Evolutionary conservation across 2,888 invertebrate species (phyloP).

Genomic region (Silvanus unidentatus): DNA sequence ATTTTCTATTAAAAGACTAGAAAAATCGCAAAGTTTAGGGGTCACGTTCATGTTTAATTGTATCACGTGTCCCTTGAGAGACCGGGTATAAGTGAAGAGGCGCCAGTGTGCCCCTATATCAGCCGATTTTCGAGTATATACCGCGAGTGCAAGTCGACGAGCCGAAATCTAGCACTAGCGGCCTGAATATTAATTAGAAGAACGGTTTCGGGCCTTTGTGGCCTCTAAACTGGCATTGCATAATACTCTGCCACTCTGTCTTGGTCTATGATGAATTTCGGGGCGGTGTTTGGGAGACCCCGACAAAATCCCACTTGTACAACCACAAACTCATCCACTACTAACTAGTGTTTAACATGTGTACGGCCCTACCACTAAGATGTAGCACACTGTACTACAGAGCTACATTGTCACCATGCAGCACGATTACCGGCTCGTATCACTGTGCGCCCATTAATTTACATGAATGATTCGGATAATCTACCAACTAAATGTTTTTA

Average conservation of each 20-base stretch:
- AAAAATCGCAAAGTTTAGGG: background rate
- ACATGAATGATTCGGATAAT: slow-evolving; percentile 2
- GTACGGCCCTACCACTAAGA: background rate
- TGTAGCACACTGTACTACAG: no score
- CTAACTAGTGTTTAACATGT: slow-evolving; percentile 3
- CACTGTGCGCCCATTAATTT: slow-evolving; percentile 2
- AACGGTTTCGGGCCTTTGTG: background rate
- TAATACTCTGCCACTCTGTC: slow-evolving; percentile 1
- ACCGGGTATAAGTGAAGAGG: slow-evolving; percentile 10
- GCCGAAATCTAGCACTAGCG: slow-evolving; percentile 20
- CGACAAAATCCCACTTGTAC: slow-evolving; percentile 1
- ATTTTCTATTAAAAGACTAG: no score
- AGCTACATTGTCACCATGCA: no score
- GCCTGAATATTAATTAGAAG: slow-evolving; percentile 38
- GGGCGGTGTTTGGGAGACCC: no score
- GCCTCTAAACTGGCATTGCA: background rate
- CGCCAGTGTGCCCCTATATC: no score
- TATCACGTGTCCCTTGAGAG: slow-evolving; percentile 35
- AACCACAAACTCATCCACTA: slow-evolving; percentile 2
- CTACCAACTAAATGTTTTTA: no score
- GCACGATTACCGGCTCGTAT: no score
- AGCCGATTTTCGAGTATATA: no score
- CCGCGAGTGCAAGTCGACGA: slow-evolving; percentile 8
- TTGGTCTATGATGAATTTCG: background rate
- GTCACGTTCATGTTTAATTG: slow-evolving; percentile 40